Evolutionary conservation across 2,888 invertebrate species (phyloP), one percentile per base, ranked within the genome.

Genomic region (Acronicta aceris): DNA sequence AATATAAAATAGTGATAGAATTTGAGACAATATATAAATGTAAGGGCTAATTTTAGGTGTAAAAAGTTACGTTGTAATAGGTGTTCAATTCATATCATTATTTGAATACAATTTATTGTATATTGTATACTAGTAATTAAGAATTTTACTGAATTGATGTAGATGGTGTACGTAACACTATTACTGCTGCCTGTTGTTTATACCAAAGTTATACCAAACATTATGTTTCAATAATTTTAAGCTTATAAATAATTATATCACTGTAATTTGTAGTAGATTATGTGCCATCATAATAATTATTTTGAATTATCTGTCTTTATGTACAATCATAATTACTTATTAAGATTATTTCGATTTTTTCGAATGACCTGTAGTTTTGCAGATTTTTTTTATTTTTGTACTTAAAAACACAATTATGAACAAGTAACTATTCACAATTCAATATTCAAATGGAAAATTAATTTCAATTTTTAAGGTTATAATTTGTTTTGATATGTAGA

Each of bases 11-110:
- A 89, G 84, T 75, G 71, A 76, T 85, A 86, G 87, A 88, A 83
- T 86, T 81, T 83, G 86, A 82, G 93, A 93, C 93, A 93, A 93
- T 93, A 93, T 92, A 82, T 88, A 88, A 82, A 76, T 77, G 61
- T 86, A 87, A 84, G 83, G 59, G 38, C 65, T 71, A 72, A 45
- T 56, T 15, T 70, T 75, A 67, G 71, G 65, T 79, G 72, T 78
- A 80, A 74, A 71, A 70, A 71, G 48, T 65, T 73, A 73, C 60
- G 56, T 65, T 60, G 21, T 64, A 57, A 59, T 81, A 82, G 76
- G 71, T 78, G 72, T 82, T 82, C 76, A 72, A 78, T 70, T 79
- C 81, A 83, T 81, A 81, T 78, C 77, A 78, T 70, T 70, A 64
- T 61, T 65, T 65, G 62, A 71, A 74, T 61, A 69, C 68, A 58